Evolutionary conservation across 2,888 invertebrate genomes (phyloP), one percentile per base, ranked within the genome.

Genomic region (Chymomyza procnemis): DNA sequence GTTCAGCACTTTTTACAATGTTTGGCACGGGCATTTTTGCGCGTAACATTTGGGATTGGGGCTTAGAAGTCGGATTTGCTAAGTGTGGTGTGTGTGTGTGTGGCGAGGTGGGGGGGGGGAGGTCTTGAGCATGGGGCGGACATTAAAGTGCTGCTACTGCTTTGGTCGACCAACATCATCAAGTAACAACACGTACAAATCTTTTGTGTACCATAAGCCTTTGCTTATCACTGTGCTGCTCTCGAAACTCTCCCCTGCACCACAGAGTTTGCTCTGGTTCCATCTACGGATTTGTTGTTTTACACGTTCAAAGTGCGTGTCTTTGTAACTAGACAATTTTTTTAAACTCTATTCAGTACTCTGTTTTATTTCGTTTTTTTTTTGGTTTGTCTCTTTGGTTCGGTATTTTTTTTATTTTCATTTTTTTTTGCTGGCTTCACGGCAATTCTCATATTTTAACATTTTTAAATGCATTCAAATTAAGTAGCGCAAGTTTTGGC

Each of bases 381-480:
- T 18, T 16, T n/a, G 4, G 18, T 63, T 63, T 64, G 14, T 50
- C 22, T 50, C 22, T 47, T 64, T 58, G 50, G 58, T 64, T n/a
- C n/a, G 8, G n/a, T 59, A 59, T 56, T 63, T 56, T 30, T 46
- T 8, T 54, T 59, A 59, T 56, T 63, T 56, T 30, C 34, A 5
- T 54, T 64, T 61, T 50, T 47, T 48, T 46, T 50, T 21, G 26
- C 3, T 30, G 41, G 48, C n/a, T 50, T 41, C 56, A 64, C 62
- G 69, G 71, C 67, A 77, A 74, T 78, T 71, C 78, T 73, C 80
- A 82, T 83, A 82, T 82, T 82, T 84, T 80, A 78, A 73, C 80
- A 84, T 80, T 83, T 84, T 83, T 83, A 79, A 84, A 83, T 84
- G 80, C 80, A 82, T 80, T 83, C 80, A 74, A 80, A 84, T 78